phyloP scores from a whole-genome alignment of 2,888 invertebrate species.

The Latrodectus elegans region DNA sequence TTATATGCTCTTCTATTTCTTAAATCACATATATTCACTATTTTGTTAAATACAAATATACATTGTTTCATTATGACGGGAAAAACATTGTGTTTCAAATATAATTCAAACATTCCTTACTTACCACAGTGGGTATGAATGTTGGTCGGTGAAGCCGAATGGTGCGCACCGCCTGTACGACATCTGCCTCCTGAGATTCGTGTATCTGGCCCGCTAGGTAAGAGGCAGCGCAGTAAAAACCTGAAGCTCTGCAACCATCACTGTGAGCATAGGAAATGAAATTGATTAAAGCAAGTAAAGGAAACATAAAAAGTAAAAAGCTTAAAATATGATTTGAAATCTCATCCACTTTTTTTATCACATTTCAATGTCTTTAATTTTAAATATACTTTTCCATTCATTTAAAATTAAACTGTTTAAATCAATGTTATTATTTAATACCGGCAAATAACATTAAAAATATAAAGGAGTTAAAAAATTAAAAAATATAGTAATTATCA shows the following conservation, averaged over 20 bases:
- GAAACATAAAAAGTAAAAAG: neutral
- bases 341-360: neutral
- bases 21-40: too few relatives aligned
- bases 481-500: too few relatives aligned
- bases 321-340: neutral
- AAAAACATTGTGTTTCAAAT: neutral
- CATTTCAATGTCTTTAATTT: too few relatives aligned
- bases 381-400: too few relatives aligned
- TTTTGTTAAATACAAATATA: too few relatives aligned
- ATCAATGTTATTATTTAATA: too few relatives aligned
- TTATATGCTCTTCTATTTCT: too few relatives aligned
- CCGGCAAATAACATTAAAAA: too few relatives aligned
- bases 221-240: constrained; percentile 63
- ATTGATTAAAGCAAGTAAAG: neutral
- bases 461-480: too few relatives aligned
- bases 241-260: constrained; percentile 61
- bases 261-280: constrained; percentile 8
- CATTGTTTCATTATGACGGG: too few relatives aligned
- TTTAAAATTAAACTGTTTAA: too few relatives aligned
- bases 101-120: neutral
- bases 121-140: constrained; percentile 64
- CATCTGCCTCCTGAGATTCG: constrained; percentile 46
- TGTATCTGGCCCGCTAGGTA: constrained; percentile 54
- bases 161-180: constrained; percentile 66
- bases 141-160: constrained; percentile 55